Percentiles rank a stretch among this genome's conserved stretches.
These are phyloP conservation scores for Protobothrops mucrosquamatus DNA, from an alignment of 2,113 vertebrate genomes.

Conservation along the genomic window DNA sequence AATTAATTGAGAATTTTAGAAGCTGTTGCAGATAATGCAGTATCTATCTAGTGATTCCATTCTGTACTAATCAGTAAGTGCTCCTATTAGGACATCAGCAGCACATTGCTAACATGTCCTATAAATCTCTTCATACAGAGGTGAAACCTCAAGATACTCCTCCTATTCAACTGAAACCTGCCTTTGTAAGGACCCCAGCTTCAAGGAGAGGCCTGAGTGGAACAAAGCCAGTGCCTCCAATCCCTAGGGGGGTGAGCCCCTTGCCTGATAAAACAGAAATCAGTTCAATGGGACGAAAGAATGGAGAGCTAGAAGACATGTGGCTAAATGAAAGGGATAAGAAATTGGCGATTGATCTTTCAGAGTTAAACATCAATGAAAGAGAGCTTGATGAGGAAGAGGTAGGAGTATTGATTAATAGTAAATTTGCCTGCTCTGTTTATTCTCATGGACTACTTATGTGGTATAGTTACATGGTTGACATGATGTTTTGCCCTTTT, in stretches of 20 bases:
- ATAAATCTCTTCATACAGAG: constrained; percentile 39
- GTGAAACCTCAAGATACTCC: constrained; percentile 56
- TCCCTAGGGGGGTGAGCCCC: constrained; percentile 62
- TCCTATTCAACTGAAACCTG: constrained; percentile 69
- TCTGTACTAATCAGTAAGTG: not conserved
- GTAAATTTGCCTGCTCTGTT: not conserved
- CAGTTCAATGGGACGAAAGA: constrained; percentile 42
- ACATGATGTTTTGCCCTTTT: not conserved
- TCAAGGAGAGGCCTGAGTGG: constrained; percentile 71
- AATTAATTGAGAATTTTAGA: not conserved
- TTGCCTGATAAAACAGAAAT: constrained; percentile 59
- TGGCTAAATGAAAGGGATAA: constrained; percentile 47
- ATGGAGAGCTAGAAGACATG: constrained; percentile 50
- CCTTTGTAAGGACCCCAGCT: constrained; percentile 69
- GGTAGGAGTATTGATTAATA: not conserved
- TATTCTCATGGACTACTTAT: no score
- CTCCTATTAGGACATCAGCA: no score
- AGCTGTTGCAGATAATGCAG: not conserved
- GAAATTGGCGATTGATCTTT: constrained; percentile 67
- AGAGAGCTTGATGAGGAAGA: constrained; percentile 79
- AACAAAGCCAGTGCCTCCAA: constrained; percentile 74
- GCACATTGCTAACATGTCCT: not conserved
- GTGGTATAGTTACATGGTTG: no score
- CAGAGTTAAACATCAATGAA: constrained; percentile 63
- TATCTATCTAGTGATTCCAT: not conserved